These are phyloP conservation scores for Stenichneumon culpator DNA, from an alignment of 2,888 invertebrate genomes.

Conservation along the genomic window DNA sequence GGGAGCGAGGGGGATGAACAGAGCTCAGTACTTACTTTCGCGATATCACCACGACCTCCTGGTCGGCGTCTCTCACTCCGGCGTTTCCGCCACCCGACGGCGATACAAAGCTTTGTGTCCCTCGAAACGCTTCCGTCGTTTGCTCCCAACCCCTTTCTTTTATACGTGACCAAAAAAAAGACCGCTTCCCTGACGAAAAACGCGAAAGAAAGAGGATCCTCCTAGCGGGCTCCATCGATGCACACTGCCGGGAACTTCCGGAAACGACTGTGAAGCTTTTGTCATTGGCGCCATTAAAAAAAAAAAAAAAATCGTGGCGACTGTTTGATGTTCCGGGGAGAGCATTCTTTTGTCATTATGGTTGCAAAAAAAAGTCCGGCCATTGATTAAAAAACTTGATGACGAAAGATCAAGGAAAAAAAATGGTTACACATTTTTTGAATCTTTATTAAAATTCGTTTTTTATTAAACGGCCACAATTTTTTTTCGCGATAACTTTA, in stretches of 20 bases:
- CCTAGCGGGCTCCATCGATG: constrained; percentile 60
- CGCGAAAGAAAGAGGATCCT: constrained; percentile 54
- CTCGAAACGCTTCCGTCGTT: constrained; percentile 71
- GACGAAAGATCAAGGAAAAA: background rate
- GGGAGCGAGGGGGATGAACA: constrained; percentile 30
- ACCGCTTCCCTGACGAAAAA: constrained; percentile 42
- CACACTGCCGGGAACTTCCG: constrained; percentile 46
- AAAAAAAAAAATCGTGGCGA: background rate
- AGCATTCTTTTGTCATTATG: background rate
- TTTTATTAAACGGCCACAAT: too few relatives aligned
- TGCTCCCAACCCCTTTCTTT: constrained; percentile 63
- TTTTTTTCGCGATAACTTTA: too few relatives aligned
- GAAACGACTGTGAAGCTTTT: constrained; percentile 56
- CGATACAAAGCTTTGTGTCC: constrained; percentile 67
- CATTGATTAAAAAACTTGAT: background rate
- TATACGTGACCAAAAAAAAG: constrained; percentile 52
- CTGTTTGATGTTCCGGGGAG: background rate
- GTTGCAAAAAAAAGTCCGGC: background rate
- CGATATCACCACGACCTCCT: constrained; percentile 64
- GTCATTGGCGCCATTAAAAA: constrained; percentile 35
- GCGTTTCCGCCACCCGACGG: constrained; percentile 44
- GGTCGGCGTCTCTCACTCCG: constrained; percentile 48
- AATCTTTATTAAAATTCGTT: too few relatives aligned
- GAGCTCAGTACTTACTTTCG: constrained; percentile 54
- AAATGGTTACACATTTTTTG: too few relatives aligned